phyloP scores from a whole-genome alignment of 2,113 vertebrate genomes.

The Sceloporus undulatus region DNA sequence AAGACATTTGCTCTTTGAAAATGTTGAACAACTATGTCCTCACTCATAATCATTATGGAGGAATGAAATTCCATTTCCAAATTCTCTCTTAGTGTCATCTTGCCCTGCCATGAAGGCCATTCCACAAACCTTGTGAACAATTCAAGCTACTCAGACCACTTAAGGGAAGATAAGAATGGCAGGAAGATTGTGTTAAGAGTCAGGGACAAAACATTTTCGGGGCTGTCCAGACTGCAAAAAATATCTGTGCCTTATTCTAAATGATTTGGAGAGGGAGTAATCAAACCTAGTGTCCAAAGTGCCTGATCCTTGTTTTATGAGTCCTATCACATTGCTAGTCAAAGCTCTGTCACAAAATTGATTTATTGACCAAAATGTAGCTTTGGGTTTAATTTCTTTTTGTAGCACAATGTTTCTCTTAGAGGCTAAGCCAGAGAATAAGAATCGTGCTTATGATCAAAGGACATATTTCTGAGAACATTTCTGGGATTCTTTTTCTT shows the following conservation, averaged over 20 bases:
- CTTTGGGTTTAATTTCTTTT: not conserved
- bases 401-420: not conserved
- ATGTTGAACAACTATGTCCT: slow-evolving; percentile 43
- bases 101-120: not conserved
- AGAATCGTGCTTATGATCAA: not conserved
- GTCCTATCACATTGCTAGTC: not conserved
- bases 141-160: not conserved
- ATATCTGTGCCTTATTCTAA: not conserved
- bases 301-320: not conserved
- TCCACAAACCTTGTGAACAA: not conserved
- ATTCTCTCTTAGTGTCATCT: not conserved
- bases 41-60: not conserved
- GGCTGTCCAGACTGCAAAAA: not conserved
- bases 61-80: not conserved
- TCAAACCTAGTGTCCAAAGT: not conserved
- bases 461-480: not conserved
- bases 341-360: not conserved
- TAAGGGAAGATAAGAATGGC: not conserved
- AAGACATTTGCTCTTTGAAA: not conserved
- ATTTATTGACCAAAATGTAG: not conserved
- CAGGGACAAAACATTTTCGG: not conserved
- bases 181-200: not conserved
- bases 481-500: not conserved
- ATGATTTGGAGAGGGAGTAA: too few relatives aligned
- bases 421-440: not conserved